phyloP scores from a whole-genome alignment of 1,140 invertebrate genomes.

The Popillia japonica region DNA sequence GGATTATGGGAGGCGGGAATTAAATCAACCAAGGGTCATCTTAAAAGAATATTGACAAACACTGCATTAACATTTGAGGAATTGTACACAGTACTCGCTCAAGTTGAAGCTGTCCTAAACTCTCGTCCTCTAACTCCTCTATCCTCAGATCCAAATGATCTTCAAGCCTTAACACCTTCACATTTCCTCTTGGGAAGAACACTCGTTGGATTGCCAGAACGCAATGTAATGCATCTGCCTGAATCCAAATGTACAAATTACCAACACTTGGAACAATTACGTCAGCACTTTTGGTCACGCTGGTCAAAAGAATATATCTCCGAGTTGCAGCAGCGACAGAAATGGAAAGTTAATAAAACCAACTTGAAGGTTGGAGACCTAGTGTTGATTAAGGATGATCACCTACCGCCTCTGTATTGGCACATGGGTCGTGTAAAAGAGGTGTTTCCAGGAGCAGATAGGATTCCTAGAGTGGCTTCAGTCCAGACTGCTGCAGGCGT shows the following conservation, averaged over 20 bases:
- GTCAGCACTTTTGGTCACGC: constrained; percentile 53
- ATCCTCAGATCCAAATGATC: constrained; percentile 47
- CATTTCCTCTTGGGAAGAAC: constrained; percentile 48
- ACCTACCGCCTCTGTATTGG: constrained; percentile 57
- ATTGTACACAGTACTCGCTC: too few species aligned
- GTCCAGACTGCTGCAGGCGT: too few species aligned
- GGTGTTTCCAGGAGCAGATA: constrained; percentile 56
- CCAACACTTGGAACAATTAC: constrained; percentile 40
- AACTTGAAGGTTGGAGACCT: constrained; percentile 42
- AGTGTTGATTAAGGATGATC: constrained; percentile 56
- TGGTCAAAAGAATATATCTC: constrained; percentile 55
- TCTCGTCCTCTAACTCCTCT: too few species aligned
- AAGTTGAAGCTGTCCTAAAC: too few species aligned
- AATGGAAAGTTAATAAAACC: constrained; percentile 45
- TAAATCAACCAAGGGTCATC: too few species aligned
- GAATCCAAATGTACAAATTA: constrained; percentile 50
- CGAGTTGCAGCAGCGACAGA: constrained; percentile 51
- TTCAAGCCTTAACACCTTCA: constrained; percentile 45
- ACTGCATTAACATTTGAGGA: too few species aligned
- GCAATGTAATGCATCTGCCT: constrained; percentile 33
- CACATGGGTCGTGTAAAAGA: constrained; percentile 54
- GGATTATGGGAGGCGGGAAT: too few species aligned
- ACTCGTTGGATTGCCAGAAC: constrained; percentile 42
- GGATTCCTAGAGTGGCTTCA: constrained; percentile 56
- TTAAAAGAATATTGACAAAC: too few species aligned